Conservation (phyloP, 2,113 vertebrate genomes). For the Rissa tridactyla region DNA sequence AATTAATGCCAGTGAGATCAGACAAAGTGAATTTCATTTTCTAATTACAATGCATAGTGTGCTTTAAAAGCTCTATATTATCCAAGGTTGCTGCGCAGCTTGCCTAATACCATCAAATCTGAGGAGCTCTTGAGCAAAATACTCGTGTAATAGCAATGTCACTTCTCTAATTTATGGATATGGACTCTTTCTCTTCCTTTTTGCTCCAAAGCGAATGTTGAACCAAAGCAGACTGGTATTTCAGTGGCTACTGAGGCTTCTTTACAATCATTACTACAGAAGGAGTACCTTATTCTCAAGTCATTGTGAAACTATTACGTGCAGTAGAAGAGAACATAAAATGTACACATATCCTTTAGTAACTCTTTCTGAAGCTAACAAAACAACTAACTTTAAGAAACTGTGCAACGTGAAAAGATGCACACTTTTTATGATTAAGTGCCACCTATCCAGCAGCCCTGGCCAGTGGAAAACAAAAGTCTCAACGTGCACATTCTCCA, state of each 20-base stretch:
- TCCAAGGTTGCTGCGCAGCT: not conserved
- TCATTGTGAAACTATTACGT: not conserved
- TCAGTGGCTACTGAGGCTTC: not conserved
- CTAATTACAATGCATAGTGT: not conserved
- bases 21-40: not conserved
- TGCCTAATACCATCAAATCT: not conserved
- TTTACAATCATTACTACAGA: not conserved
- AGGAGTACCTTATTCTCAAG: not conserved
- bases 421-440: not conserved
- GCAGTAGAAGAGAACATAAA: not conserved
- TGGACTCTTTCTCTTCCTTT: not conserved
- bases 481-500: not conserved
- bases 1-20: not conserved
- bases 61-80: not conserved
- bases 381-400: not conserved
- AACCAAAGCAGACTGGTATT: not conserved
- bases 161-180: not conserved
- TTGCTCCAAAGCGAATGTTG: not conserved
- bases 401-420: not conserved
- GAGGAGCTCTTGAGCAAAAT: not conserved
- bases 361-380: not conserved
- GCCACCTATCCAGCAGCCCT: not conserved
- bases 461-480: not conserved
- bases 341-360: not conserved
- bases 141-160: not conserved